Evolutionary conservation across 1,140 invertebrate genomes (phyloP).

Genomic region (Dinoponera quadriceps): DNA sequence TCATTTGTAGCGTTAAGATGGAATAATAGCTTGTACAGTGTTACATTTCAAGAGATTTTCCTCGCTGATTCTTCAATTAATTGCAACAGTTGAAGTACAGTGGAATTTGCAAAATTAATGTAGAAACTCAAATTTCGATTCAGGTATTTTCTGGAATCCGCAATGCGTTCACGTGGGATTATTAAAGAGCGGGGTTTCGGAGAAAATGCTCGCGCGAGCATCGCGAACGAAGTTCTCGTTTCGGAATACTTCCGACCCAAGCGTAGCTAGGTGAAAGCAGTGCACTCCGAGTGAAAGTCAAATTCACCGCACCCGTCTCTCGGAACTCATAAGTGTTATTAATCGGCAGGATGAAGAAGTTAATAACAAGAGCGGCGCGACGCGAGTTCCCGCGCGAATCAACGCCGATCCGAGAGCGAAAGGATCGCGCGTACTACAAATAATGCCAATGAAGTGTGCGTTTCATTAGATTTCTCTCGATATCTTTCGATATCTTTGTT

Average conservation of each 20-base stretch:
- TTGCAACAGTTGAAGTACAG: no score
- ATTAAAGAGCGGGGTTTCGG: not conserved
- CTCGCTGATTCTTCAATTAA: no score
- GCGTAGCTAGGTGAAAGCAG: constrained; percentile 60
- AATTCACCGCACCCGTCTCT: constrained; percentile 44
- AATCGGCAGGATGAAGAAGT: constrained; percentile 39
- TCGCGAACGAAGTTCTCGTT: constrained; percentile 43
- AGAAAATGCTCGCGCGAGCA: not conserved
- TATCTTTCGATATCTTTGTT: constrained; percentile 1
- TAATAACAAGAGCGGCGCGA: not conserved
- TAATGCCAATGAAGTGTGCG: not conserved
- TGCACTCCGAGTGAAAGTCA: constrained; percentile 69
- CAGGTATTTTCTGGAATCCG: no score
- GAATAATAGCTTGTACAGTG: no score
- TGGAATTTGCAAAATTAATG: no score
- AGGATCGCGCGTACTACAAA: not conserved
- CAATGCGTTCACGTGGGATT: no score
- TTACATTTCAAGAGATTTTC: no score
- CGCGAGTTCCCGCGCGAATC: not conserved
- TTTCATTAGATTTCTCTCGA: not conserved
- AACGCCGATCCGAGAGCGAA: not conserved
- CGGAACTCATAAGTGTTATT: constrained; percentile 44
- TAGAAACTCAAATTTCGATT: no score
- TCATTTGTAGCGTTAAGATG: no score
- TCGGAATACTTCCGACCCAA: constrained; percentile 59